A percentile compares a stretch with the other conserved stretches of the same genome.
Evolutionary conservation across 1,140 invertebrate species (phyloP).

Genomic region (Phocides pigmalion): DNA sequence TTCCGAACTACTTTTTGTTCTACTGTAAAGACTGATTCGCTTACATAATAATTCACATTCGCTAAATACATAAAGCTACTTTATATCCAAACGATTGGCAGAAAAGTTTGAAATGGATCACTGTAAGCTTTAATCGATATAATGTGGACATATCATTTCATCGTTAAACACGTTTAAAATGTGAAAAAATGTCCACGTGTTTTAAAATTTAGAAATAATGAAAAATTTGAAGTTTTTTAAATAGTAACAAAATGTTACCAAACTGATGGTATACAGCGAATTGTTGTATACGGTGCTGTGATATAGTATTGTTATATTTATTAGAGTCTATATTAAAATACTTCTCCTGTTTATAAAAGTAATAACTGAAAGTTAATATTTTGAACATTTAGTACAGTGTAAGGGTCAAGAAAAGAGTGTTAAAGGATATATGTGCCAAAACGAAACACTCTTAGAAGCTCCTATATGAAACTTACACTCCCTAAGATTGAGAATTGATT

Average conservation of each 20-base stretch:
- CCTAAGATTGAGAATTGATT: background rate
- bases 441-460: background rate
- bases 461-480: background rate
- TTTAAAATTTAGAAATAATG: constrained; percentile 51
- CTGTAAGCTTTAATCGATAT: constrained; percentile 68
- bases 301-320: constrained; percentile 71
- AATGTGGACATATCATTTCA: constrained; percentile 69
- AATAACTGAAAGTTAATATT: constrained; percentile 27
- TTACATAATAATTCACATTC: constrained; percentile 36
- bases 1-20: constrained; percentile 26
- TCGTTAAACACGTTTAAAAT: constrained; percentile 39
- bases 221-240: constrained; percentile 49
- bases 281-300: constrained; percentile 68
- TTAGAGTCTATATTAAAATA: constrained; percentile 50
- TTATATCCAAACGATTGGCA: constrained; percentile 39
- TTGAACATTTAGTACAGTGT: background rate
- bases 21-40: constrained; percentile 39
- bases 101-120: constrained; percentile 48
- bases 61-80: constrained; percentile 38
- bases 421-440: constrained; percentile 25
- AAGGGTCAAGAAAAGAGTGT: background rate
- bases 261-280: constrained; percentile 55
- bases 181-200: constrained; percentile 56
- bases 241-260: constrained; percentile 54
- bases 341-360: constrained; percentile 29